Conservation (phyloP, 2,113 vertebrate genomes). For the Tetraodon nigroviridis region DNA sequence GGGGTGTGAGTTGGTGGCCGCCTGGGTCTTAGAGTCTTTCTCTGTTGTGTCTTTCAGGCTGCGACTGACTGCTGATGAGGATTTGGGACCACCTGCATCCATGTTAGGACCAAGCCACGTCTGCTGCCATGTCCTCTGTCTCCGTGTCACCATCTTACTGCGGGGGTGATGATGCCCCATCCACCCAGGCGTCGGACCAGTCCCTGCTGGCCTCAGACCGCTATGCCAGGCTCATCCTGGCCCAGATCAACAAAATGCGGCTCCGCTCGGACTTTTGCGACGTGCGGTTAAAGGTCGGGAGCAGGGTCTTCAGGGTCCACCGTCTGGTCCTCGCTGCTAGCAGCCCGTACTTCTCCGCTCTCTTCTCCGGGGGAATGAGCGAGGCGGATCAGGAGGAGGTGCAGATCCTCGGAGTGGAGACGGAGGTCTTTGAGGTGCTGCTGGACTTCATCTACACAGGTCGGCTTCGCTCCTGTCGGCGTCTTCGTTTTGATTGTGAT, state of each 20-base stretch:
- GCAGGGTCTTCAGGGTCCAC: conserved; percentile 83
- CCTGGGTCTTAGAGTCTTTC: conserved; percentile 1
- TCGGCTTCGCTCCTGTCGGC: conserved; percentile 25
- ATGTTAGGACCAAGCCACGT: conserved; percentile 31
- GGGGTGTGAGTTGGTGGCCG: neutral
- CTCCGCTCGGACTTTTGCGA: conserved; percentile 86
- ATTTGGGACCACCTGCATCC: conserved; percentile 20
- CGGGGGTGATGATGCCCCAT: conserved; percentile 37
- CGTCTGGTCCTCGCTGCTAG: conserved; percentile 90
- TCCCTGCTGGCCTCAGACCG: conserved; percentile 74
- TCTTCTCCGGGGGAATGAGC: conserved; percentile 90
- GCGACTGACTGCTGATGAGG: conserved; percentile 15
- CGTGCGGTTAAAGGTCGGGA: conserved; percentile 84
- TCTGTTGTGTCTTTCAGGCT: conserved; percentile 23
- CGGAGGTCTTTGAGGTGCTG: conserved; percentile 82
- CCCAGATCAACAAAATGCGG: conserved; percentile 91
- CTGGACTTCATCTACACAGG: conserved; percentile 96
- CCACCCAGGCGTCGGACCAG: conserved; percentile 52
- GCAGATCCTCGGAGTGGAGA: conserved; percentile 86
- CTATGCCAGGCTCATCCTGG: conserved; percentile 85
- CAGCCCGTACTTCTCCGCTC: conserved; percentile 91
- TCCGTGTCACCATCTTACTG: conserved; percentile 24
- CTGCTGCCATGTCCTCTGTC: conserved; percentile 71
- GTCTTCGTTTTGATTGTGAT: neutral
- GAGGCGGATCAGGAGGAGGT: conserved; percentile 87